Conservation (phyloP, 2,888 invertebrate genomes). For the Chymomyza caudatula region DNA sequence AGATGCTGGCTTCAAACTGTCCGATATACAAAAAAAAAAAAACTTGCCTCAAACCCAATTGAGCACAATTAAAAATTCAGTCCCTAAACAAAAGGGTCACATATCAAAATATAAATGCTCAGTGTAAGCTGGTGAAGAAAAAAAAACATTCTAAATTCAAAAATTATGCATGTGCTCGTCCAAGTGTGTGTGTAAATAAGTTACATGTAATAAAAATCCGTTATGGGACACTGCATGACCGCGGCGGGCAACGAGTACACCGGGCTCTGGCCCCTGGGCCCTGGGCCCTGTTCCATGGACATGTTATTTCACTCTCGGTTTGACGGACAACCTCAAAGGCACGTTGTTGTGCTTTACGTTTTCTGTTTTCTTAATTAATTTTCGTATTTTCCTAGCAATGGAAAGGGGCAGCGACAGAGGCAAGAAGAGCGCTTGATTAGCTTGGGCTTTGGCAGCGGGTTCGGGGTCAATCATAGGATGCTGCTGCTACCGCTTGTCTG, state of each 20-base stretch:
- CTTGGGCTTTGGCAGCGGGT: not conserved
- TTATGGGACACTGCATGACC: conserved; percentile 31
- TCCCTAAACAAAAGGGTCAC: not conserved
- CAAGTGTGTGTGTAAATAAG: conserved; percentile 39
- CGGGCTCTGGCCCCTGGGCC: not conserved
- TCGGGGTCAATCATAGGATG: not conserved
- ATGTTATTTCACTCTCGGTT: not conserved
- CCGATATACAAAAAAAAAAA: not conserved
- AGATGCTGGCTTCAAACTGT: not conserved
- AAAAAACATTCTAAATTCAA: not conserved
- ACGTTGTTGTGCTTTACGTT: not conserved
- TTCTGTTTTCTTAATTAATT: conserved; percentile 11
- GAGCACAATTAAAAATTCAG: not conserved
- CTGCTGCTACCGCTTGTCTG: not conserved
- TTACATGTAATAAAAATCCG: conserved; percentile 58
- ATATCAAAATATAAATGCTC: not conserved
- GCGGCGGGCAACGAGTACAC: not conserved
- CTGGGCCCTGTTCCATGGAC: not conserved
- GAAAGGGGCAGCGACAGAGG: not conserved
- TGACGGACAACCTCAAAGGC: conserved; percentile 7
- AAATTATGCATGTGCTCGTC: not conserved
- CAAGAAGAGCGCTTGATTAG: not conserved
- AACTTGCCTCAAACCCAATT: not conserved
- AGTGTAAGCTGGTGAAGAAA: not conserved
- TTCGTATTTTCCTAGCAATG: not conserved